Base-by-base conservation (phyloP, 2,113 vertebrate genomes). In the Chrysemys picta region DNA sequence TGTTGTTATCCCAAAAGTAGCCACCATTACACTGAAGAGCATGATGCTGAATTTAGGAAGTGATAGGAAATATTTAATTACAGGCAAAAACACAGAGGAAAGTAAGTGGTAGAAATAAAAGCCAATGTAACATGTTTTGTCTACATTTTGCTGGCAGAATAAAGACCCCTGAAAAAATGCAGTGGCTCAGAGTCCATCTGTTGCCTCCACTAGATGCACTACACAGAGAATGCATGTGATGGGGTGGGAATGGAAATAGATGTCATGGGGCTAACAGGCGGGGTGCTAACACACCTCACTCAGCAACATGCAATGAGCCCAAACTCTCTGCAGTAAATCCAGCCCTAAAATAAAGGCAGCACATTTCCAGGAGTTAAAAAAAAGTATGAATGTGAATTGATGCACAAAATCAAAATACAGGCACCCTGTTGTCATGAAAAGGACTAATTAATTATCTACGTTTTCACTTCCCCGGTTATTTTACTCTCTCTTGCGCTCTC, bases 401-500 rank as follows among this genome's bases (percentile, higher is more conserved):
- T 91, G 92, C 92, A 95, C 45, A 90, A 95, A 96, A 97, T 95
- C 91, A 97, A 97, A 97, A 97, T 86, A 85, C 0, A 0, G 82
- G 80, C 84, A 90, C 80, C 84, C 80, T 62, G 85, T 83, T 96
- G 90, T 94, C 89, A 94, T 94, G 91, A 96, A 97, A 97, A 95
- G 79, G 93, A 95, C 93, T 95, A 97, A 97, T 97, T 96, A 97
- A 97, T 96, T 95, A 95, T 94, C 90, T 89, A 91, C 90, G 85
- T 85, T 96, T 95, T 96, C 97, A 95, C 84, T 89, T 96, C 24
- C n/a, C 42, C 80, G 80, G 87, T 65, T 94, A 82, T 69, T 95
- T 88, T 91, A 59, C 49, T 4, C 47, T 82, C 31, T 16, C 47
- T 62, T 8, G 54, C 59, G 47, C 45, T 29, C 96, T 84, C 90